phyloP scores from a whole-genome alignment of 2,888 invertebrate genomes.

The Agonum fuliginosum region DNA sequence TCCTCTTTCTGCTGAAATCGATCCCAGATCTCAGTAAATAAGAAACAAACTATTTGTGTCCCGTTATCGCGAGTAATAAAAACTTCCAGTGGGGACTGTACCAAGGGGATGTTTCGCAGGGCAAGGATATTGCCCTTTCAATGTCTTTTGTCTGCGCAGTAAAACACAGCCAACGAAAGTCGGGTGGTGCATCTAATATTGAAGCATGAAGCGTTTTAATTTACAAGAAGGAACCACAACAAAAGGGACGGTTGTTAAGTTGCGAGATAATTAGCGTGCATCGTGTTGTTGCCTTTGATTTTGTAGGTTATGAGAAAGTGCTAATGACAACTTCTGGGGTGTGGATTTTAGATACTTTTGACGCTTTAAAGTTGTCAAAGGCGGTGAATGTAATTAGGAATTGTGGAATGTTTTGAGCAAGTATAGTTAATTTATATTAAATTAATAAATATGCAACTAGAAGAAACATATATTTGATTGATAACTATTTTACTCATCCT shows the following conservation, averaged over 20 bases:
- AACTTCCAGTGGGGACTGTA: slow-evolving; percentile 51
- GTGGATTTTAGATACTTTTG: no score
- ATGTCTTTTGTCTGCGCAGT: slow-evolving; percentile 52
- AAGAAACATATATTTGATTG: no score
- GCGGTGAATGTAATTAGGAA: no score
- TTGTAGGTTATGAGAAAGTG: neutral
- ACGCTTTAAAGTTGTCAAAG: no score
- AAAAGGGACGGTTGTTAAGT: slow-evolving; percentile 27
- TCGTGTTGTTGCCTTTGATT: slow-evolving; percentile 41
- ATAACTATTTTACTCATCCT: no score
- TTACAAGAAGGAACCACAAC: slow-evolving; percentile 36
- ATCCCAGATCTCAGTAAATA: slow-evolving; percentile 35
- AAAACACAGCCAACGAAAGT: slow-evolving; percentile 36
- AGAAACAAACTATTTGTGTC: slow-evolving; percentile 50
- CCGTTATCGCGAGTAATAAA: slow-evolving; percentile 55
- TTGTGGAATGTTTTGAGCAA: no score
- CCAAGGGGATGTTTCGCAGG: slow-evolving; percentile 27
- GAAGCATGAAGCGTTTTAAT: slow-evolving; percentile 33
- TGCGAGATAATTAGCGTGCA: slow-evolving; percentile 17
- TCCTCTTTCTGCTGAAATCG: neutral
- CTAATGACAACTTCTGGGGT: neutral
- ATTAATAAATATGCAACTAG: no score
- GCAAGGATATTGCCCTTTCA: slow-evolving; percentile 56
- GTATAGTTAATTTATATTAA: no score
- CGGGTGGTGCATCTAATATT: slow-evolving; percentile 40